Percentiles rank a stretch among this genome's conserved stretches.
These are phyloP conservation scores for Thelaira solivaga DNA, from an alignment of 2,888 invertebrate genomes.

Conservation along the genomic window DNA sequence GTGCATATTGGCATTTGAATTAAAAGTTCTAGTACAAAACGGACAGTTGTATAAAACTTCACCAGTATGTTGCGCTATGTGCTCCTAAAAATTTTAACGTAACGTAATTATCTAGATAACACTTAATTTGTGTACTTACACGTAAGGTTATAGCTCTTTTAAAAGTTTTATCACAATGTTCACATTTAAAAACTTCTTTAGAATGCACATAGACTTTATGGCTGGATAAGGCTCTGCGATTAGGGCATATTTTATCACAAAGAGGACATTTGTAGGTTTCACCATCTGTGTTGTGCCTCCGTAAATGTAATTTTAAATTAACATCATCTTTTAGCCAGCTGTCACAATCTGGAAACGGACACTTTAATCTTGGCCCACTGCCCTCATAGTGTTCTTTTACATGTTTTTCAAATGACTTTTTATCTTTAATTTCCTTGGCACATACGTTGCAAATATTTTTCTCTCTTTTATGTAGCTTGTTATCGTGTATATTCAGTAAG, in stretches of 20 bases:
- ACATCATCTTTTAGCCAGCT: conserved; percentile 75
- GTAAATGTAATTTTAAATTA: conserved; percentile 72
- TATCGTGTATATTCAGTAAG: conserved; percentile 71
- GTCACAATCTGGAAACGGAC: conserved; percentile 73
- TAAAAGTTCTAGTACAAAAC: conserved; percentile 76
- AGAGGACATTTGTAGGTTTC: conserved; percentile 67
- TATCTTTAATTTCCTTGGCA: conserved; percentile 74
- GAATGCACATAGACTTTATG: conserved; percentile 75
- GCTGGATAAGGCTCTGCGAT: conserved; percentile 73
- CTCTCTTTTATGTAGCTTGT: conserved; percentile 69
- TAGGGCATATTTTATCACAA: conserved; percentile 74
- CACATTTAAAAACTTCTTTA: conserved; percentile 71
- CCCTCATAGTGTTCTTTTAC: conserved; percentile 72
- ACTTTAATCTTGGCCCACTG: conserved; percentile 73
- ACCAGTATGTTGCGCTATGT: conserved; percentile 76
- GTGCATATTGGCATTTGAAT: conserved; percentile 77
- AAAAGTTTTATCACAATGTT: conserved; percentile 75
- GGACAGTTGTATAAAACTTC: conserved; percentile 76
- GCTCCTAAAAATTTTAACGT: conserved; percentile 67
- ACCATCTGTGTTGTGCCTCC: conserved; percentile 69
- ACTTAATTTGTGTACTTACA: too few species aligned
- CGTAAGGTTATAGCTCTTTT: conserved; percentile 74
- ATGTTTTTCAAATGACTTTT: conserved; percentile 73
- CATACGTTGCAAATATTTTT: conserved; percentile 75
- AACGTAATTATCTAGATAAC: too few species aligned